phyloP scores from a whole-genome alignment of 2,113 vertebrate species.

The Nyctibius bracteatus region DNA sequence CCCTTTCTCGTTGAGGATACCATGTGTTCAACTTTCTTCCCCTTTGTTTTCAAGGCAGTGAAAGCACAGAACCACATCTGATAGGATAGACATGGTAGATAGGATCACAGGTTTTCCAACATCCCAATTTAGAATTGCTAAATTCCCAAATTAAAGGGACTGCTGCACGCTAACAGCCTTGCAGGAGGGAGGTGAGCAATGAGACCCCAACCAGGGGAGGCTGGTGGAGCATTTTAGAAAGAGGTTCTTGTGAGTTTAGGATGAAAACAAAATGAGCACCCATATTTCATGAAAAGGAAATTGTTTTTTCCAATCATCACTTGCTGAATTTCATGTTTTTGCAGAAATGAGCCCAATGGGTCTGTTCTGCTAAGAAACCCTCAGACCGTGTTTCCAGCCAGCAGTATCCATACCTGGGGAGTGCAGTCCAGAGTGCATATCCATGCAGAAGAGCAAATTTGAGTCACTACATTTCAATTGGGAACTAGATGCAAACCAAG shows the following conservation, averaged over 20 bases:
- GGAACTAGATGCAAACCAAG: not conserved
- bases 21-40: slow-evolving; percentile 22
- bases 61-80: not conserved
- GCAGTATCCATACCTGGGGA: not conserved
- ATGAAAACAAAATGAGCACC: accelerated
- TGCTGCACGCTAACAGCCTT: not conserved
- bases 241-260: not conserved
- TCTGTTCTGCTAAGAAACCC: not conserved
- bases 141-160: slow-evolving; percentile 17
- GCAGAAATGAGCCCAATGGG: not conserved
- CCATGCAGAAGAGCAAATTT: not conserved
- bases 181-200: not conserved
- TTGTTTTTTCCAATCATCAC: not conserved
- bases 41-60: slow-evolving; percentile 9
- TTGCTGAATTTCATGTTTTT: not conserved
- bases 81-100: not conserved
- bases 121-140: not conserved
- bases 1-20: slow-evolving; percentile 14
- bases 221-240: not conserved
- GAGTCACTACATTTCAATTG: not conserved
- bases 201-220: not conserved
- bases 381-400: not conserved
- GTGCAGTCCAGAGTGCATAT: not conserved
- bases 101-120: not conserved
- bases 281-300: not conserved